Evolutionary conservation across 2,888 invertebrate genomes (phyloP).

Genomic region (Adelphocoris suturalis): DNA sequence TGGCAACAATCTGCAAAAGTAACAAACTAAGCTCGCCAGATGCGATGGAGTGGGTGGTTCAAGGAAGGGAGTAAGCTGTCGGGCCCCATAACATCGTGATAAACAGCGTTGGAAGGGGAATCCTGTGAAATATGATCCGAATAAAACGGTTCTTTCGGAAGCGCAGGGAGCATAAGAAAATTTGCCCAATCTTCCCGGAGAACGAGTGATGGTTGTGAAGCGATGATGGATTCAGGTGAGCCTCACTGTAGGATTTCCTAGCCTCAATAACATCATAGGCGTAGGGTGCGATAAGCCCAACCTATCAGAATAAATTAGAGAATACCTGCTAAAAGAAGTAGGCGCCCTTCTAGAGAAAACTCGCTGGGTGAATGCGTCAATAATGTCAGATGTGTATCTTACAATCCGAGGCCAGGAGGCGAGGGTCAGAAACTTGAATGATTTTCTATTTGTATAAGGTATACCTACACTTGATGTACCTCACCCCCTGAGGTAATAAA

Average conservation of each 20-base stretch:
- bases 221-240: neutral
- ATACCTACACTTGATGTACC: too few species aligned
- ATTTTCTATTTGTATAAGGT: too few species aligned
- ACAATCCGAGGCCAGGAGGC: too few species aligned
- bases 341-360: too few species aligned
- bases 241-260: neutral
- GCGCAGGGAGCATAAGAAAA: slow-evolving; percentile 26
- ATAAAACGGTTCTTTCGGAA: slow-evolving; percentile 28
- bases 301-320: too few species aligned
- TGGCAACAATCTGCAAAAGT: neutral
- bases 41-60: neutral
- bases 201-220: neutral
- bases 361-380: too few species aligned
- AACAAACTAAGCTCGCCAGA: neutral
- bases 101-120: neutral
- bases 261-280: neutral
- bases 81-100: neutral
- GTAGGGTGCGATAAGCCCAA: too few species aligned
- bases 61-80: slow-evolving; percentile 17
- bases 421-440: too few species aligned
- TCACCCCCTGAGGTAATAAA: too few species aligned
- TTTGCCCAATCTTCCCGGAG: slow-evolving; percentile 29
- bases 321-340: too few species aligned
- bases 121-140: slow-evolving; percentile 44
- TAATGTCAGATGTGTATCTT: too few species aligned